Evolutionary conservation across 2,888 invertebrate genomes (phyloP).

Genomic region (Netelia inedita): DNA sequence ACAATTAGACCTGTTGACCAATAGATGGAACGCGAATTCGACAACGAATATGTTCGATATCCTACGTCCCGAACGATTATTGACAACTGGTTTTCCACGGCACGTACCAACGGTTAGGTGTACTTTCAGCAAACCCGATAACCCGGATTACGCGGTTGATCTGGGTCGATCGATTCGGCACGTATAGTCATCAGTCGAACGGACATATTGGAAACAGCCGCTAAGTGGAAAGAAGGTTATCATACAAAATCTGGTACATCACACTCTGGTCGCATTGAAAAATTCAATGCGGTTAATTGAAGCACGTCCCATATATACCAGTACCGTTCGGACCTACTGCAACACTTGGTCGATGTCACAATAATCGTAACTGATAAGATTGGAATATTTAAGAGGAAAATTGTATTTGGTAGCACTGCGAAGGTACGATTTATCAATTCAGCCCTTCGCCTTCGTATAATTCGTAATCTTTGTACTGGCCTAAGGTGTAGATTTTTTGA

Average conservation of each 20-base stretch:
- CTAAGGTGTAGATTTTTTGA: neutral
- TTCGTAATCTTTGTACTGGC: slow-evolving; percentile 31
- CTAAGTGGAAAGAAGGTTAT: slow-evolving; percentile 17
- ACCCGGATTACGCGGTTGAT: slow-evolving; percentile 7
- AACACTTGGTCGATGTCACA: neutral
- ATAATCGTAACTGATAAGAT: no score
- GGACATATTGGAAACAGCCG: slow-evolving; percentile 3
- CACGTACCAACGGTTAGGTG: slow-evolving; percentile 20
- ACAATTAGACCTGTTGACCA: no score
- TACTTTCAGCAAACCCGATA: slow-evolving; percentile 1
- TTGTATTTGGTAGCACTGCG: neutral
- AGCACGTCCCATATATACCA: neutral
- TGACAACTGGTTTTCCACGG: neutral
- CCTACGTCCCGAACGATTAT: neutral
- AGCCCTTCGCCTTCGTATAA: neutral
- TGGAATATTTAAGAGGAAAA: neutral
- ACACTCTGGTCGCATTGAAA: neutral
- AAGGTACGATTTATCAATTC: slow-evolving; percentile 5
- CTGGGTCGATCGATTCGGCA: slow-evolving; percentile 40
- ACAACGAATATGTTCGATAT: neutral
- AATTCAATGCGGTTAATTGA: neutral
- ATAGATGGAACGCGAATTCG: no score
- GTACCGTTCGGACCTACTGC: neutral
- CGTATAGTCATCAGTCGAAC: slow-evolving; percentile 16
- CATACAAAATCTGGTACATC: neutral